Conservation (phyloP, 2,797 vertebrate genomes). For the Chloroceryle amazona region DNA sequence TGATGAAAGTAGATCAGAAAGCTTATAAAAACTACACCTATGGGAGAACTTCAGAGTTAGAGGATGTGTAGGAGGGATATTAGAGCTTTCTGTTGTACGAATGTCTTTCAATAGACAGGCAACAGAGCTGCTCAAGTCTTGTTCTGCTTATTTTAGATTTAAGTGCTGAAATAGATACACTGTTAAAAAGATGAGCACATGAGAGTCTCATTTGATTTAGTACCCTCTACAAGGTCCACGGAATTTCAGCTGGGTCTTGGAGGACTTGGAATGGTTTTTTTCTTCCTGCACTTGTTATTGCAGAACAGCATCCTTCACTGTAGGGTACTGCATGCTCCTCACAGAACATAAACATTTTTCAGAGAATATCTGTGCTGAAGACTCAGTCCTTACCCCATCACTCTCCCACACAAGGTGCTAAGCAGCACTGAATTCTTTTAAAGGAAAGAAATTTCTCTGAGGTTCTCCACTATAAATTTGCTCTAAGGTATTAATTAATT, state of each 20-base stretch:
- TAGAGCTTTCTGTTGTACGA: neutral
- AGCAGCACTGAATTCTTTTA: neutral
- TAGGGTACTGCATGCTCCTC: neutral
- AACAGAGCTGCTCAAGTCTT: neutral
- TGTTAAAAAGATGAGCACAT: neutral
- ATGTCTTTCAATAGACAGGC: neutral
- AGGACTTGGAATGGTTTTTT: neutral
- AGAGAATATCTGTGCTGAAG: neutral
- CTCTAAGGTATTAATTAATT: neutral
- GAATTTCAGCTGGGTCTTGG: neutral
- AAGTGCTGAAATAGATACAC: neutral
- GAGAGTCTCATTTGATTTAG: neutral
- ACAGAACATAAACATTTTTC: neutral
- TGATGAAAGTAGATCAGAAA: constrained; percentile 12
- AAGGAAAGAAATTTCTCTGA: neutral
- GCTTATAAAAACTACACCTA: neutral
- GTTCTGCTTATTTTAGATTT: neutral
- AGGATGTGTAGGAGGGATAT: neutral
- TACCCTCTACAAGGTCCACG: neutral
- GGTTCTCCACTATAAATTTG: neutral
- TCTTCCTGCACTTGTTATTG: neutral
- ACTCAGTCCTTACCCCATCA: neutral
- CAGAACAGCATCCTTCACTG: neutral
- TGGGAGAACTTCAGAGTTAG: constrained; percentile 16
- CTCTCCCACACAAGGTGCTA: neutral